Base-by-base conservation (phyloP, 1,140 invertebrate genomes). In the Contarinia nasturtii region DNA sequence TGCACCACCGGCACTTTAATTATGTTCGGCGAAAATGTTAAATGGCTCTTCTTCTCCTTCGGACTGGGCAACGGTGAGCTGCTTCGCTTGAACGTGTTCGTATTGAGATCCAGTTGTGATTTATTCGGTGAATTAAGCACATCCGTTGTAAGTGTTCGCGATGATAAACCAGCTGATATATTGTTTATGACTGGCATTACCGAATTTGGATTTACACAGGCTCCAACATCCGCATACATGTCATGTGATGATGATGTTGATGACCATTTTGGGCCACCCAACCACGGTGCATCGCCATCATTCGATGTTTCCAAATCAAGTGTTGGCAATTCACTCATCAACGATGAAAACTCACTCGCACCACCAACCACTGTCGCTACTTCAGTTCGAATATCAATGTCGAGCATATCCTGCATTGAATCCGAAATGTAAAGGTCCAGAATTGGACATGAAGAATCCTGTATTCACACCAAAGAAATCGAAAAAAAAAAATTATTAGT, bases 381-480 rank as follows among this genome's bases (percentile, higher is more conserved):
- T 58, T 86, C 82, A 44, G 76, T 78, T 54, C 85, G 82, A 22
- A 86, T 86, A 57, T 86, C 83, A 55, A 82, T 79, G 56, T 78
- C 82, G 49, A 86, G 70, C 76, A 88, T 85, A 55, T 75, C 72
- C 56, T 82, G 79, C 57, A 83, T 69, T 10, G 79, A 80, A 55
- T 75, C 72, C 11, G 72, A 74, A 50, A 73, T 73, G 56, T 73
- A 75, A 49, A 73, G 63, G 57, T 75, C 72, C 63, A 74, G 51
- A n/a, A 61, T 73, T 17, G 61, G 60, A 45, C 70, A 67, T 53
- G 66, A 67, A 52, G 65, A 67, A 54, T 64, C 64, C 71, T 74
- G 58, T 20, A 67, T 65, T 41, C 40, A 46, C 41, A 48, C 22
- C 52, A 44, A 20, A 46, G 15, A 50, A 15, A 27, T 3, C 3